These are phyloP conservation scores for Idaea biselata DNA, from an alignment of 2,888 invertebrate genomes.

Conservation along the genomic window DNA sequence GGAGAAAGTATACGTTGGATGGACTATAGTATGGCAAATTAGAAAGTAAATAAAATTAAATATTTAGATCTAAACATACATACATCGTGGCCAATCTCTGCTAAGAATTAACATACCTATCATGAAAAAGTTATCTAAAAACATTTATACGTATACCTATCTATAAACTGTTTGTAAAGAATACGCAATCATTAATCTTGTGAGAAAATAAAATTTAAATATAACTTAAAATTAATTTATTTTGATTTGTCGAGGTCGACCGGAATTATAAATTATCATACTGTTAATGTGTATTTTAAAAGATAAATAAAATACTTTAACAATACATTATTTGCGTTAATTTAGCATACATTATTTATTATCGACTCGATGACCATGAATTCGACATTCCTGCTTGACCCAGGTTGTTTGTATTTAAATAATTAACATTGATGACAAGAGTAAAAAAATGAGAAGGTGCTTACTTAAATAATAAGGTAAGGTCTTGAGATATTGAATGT, in stretches of 20 bases:
- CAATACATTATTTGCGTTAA: slow-evolving; percentile 6
- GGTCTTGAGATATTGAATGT: too few relatives aligned
- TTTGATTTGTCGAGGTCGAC: background rate
- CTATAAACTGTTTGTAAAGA: too few relatives aligned
- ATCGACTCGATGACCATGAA: background rate
- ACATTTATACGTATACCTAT: too few relatives aligned
- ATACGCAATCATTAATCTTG: background rate
- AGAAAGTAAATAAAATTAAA: background rate
- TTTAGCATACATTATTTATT: slow-evolving; percentile 15
- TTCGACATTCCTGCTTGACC: background rate
- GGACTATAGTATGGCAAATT: background rate
- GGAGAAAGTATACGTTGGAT: background rate
- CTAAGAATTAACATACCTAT: too few relatives aligned
- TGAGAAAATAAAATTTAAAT: background rate
- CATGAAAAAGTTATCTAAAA: too few relatives aligned
- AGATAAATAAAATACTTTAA: slow-evolving; percentile 1
- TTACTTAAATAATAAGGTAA: too few relatives aligned
- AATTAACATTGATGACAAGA: background rate
- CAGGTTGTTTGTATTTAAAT: background rate
- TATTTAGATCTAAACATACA: background rate
- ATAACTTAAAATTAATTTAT: too few relatives aligned
- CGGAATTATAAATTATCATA: slow-evolving; percentile 2
- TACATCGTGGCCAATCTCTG: background rate
- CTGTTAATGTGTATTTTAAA: background rate
- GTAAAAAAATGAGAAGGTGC: background rate